These are phyloP conservation scores for Siphlonurus alternatus DNA, from an alignment of 2,888 invertebrate genomes.

Conservation along the genomic window DNA sequence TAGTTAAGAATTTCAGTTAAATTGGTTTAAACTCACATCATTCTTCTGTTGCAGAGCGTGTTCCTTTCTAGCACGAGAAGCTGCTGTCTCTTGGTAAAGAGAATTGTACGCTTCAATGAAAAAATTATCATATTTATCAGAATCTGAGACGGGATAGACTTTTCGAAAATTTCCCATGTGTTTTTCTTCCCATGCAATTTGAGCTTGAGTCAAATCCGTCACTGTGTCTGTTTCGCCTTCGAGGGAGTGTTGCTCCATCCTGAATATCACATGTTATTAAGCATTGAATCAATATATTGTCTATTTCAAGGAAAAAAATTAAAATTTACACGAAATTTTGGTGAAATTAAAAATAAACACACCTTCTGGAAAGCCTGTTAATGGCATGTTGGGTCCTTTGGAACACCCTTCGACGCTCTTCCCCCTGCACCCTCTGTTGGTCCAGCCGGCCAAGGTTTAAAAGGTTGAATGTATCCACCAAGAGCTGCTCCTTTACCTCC, in stretches of 20 bases:
- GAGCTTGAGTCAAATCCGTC: conserved; percentile 27
- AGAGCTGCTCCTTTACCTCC: conserved; percentile 67
- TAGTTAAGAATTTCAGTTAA: too few relatives aligned
- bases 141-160: conserved; percentile 14
- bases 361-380: not conserved
- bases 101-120: conserved; percentile 60
- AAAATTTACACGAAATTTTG: too few relatives aligned
- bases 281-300: too few relatives aligned
- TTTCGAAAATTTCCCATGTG: conserved; percentile 53
- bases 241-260: not conserved
- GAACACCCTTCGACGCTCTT: conserved; percentile 49
- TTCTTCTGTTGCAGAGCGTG: not conserved
- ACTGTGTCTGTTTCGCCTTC: not conserved
- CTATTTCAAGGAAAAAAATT: too few relatives aligned
- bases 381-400: not conserved
- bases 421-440: conserved; percentile 51
- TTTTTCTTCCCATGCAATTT: conserved; percentile 55
- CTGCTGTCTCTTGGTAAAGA: conserved; percentile 55
- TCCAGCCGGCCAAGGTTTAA: conserved; percentile 59
- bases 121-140: conserved; percentile 24
- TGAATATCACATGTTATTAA: too few relatives aligned
- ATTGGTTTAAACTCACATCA: too few relatives aligned
- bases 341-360: too few relatives aligned
- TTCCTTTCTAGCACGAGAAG: conserved; percentile 60
- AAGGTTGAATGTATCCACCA: conserved; percentile 60